Evolutionary conservation across 2,888 invertebrate species (phyloP).

Genomic region (Archips crataeganus): DNA sequence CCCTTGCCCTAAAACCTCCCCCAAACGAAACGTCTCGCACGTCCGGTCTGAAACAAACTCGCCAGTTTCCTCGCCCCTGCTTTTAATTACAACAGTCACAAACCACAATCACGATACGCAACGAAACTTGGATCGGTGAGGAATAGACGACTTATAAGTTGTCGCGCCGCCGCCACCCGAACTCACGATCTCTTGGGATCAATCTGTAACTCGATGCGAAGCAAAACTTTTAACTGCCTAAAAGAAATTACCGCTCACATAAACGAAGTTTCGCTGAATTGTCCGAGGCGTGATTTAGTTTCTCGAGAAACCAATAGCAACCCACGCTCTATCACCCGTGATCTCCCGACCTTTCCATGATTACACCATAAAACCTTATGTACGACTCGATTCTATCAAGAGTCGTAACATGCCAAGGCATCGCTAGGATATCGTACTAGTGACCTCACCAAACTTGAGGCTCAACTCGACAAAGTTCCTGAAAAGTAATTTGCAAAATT

Average conservation of each 20-base stretch:
- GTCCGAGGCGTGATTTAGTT: background rate
- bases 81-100: background rate
- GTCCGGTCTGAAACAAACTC: background rate
- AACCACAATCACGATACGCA: background rate
- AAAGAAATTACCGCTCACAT: slow-evolving; percentile 17
- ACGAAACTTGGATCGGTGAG: background rate
- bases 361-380: slow-evolving; percentile 25
- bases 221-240: slow-evolving; percentile 16
- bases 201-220: slow-evolving; percentile 9
- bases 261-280: slow-evolving; percentile 21
- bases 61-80: background rate
- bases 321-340: background rate
- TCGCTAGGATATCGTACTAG: background rate
- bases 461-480: background rate
- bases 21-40: background rate
- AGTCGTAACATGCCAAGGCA: slow-evolving; percentile 3
- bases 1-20: background rate
- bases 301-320: background rate
- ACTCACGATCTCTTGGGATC: slow-evolving; percentile 8
- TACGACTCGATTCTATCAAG: background rate
- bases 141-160: background rate
- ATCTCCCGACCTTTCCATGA: slow-evolving; percentile 8
- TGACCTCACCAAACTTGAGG: slow-evolving; percentile 1
- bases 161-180: background rate
- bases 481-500: slow-evolving; percentile 20